Percentiles rank a stretch among this genome's conserved stretches.
phyloP scores from a whole-genome alignment of 2,797 vertebrate genomes.

The Apodemus agrarius region DNA sequence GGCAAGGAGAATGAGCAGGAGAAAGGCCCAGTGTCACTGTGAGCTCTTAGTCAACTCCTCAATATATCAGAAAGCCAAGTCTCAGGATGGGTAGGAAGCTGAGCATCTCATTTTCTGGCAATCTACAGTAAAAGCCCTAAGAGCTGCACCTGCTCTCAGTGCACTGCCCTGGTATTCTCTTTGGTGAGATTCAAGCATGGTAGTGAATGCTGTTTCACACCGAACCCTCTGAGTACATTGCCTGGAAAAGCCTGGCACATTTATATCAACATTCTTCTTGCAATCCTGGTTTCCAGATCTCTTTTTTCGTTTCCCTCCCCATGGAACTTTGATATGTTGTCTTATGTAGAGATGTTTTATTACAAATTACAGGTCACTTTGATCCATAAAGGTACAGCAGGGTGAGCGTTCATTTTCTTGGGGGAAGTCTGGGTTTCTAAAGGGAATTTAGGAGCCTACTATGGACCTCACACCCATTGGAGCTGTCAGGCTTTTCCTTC shows the following conservation, averaged over 20 bases:
- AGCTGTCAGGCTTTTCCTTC: conserved; percentile 72
- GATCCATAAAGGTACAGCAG: conserved; percentile 77
- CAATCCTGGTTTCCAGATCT: conserved; percentile 55
- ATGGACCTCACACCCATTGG: conserved; percentile 71
- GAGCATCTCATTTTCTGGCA: conserved; percentile 58
- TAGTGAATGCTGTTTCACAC: conserved; percentile 78
- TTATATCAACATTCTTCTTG: conserved; percentile 64
- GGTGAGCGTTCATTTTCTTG: conserved; percentile 78
- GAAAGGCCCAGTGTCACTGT: not conserved
- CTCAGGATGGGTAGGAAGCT: not conserved
- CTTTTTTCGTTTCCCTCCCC: not conserved
- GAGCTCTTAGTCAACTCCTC: conserved; percentile 5
- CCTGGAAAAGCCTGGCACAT: conserved; percentile 75
- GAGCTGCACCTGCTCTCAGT: conserved; percentile 83
- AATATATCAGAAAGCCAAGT: conserved; percentile 59
- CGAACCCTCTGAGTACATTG: conserved; percentile 63
- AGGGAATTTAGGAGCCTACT: conserved; percentile 81
- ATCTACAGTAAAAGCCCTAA: conserved; percentile 72
- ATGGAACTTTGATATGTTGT: conserved; percentile 41
- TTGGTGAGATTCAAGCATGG: conserved; percentile 73
- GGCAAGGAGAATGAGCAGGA: not conserved
- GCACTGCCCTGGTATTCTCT: conserved; percentile 72
- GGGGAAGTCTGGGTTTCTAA: conserved; percentile 77
- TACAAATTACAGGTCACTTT: conserved; percentile 72
- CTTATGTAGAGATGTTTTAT: conserved; percentile 70